Base-by-base conservation (phyloP, 2,888 invertebrate species). In the Exephanes ischioxanthus region DNA sequence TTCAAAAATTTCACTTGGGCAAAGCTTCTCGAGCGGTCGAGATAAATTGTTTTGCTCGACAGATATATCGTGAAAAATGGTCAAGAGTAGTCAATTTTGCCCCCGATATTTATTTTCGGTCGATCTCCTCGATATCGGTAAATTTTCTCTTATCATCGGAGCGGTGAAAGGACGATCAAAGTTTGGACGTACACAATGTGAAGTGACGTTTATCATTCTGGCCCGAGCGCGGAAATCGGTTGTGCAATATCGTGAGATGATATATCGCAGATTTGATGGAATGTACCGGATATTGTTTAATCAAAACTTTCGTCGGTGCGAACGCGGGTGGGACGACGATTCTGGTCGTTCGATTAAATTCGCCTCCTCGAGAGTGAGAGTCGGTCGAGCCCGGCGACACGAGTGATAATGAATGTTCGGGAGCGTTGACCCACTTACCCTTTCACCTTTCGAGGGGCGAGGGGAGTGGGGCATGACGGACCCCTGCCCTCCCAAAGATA, bases 321-420 rank as follows among this genome's bases (percentile, higher is more conserved):
- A 19, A 63, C 16, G 37, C 63, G 41, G 30, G 19, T 58, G 26
- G 41, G 26, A 53, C 7, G 30, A 41, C n/a, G 41, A 19, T 82
- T 71, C 61, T 66, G 66, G 48, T 67, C 66, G 70, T 82, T 82
- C 77, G 76, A 82, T 82, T 77, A 77, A 77, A 71, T 71, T 77
- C 73, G 73, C 45, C 73, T 68, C 41, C 16, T 53, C 45, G 72
- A 41, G 37, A 45, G 73, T 22, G 72, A 30, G 33, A 45, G 70
- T 11, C 45, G 67, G 80, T 30, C 66, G 72, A 22, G 80, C 16
- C 45, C 7, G 16, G 37, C 33, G 72, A 41, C 55, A 58, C 68
- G 58, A 63, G 51, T 19, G 58, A 53, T 58, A 41, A 67, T 68
- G 48, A 22, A 45, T 22, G 48, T 72, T 26, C 19, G 55, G 14